Evolutionary conservation across 2,888 invertebrate genomes (phyloP).

Genomic region (Orchesella flavescens): DNA sequence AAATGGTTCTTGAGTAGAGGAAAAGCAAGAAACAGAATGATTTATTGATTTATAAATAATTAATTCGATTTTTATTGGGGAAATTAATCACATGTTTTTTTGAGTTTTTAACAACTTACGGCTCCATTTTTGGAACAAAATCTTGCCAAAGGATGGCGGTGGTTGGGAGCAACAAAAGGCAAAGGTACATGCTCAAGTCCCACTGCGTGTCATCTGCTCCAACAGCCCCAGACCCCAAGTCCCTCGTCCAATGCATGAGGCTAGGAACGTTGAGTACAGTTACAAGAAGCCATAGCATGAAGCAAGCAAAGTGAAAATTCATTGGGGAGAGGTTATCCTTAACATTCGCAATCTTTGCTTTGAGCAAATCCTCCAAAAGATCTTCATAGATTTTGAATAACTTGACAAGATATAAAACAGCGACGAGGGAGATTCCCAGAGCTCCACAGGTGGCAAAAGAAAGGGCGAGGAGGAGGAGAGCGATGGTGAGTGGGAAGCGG

Average conservation of each 20-base stretch:
- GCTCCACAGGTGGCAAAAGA: slow-evolving; percentile 84
- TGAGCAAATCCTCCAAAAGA: slow-evolving; percentile 80
- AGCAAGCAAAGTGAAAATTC: slow-evolving; percentile 83
- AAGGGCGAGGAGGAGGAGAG: slow-evolving; percentile 79
- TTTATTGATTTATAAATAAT: neutral
- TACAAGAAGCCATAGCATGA: slow-evolving; percentile 81
- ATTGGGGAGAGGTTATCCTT: slow-evolving; percentile 62
- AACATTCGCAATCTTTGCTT: slow-evolving; percentile 72
- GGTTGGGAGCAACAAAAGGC: slow-evolving; percentile 66
- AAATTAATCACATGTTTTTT: slow-evolving; percentile 1
- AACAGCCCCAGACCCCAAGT: neutral
- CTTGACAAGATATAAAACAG: slow-evolving; percentile 81
- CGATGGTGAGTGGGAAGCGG: slow-evolving; percentile 81
- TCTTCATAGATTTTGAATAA: slow-evolving; percentile 83
- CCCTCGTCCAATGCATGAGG: slow-evolving; percentile 80
- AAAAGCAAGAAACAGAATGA: neutral
- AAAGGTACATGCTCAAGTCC: slow-evolving; percentile 68
- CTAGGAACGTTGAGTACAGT: slow-evolving; percentile 83
- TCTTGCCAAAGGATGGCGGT: slow-evolving; percentile 82
- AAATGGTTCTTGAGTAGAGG: slow-evolving; percentile 58
- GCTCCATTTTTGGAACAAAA: slow-evolving; percentile 79
- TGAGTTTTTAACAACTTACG: slow-evolving; percentile 77
- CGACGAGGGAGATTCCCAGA: slow-evolving; percentile 80
- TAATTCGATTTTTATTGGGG: neutral
- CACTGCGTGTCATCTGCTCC: slow-evolving; percentile 62